These are phyloP conservation scores for Seriola rivoliana DNA, from an alignment of 2,113 vertebrate species.

Conservation along the genomic window DNA sequence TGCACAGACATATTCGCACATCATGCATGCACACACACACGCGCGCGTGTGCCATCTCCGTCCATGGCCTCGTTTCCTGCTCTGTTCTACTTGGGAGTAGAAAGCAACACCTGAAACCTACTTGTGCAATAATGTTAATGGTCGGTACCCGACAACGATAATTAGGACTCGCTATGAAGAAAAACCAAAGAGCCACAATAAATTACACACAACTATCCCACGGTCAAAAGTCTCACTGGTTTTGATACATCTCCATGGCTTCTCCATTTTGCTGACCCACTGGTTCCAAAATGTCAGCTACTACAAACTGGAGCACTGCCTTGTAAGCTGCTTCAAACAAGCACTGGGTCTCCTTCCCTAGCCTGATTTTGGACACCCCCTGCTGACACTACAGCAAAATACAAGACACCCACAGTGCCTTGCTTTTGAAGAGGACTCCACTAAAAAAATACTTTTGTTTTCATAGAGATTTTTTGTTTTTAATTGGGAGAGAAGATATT, in stretches of 20 bases:
- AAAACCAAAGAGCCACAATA: slow-evolving; percentile 21
- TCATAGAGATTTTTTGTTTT: not conserved
- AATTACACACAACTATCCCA: slow-evolving; percentile 42
- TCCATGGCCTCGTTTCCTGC: slow-evolving; percentile 15
- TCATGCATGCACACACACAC: not conserved
- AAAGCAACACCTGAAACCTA: slow-evolving; percentile 49
- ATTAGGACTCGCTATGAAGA: slow-evolving; percentile 27
- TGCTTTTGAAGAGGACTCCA: not conserved
- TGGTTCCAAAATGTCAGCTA: slow-evolving; percentile 82
- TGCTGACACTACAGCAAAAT: slow-evolving; percentile 67
- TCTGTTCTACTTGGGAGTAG: slow-evolving; percentile 18
- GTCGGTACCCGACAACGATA: slow-evolving; percentile 19
- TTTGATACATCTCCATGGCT: slow-evolving; percentile 66
- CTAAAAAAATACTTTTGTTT: not conserved
- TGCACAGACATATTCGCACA: not conserved
- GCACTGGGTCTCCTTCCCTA: slow-evolving; percentile 32
- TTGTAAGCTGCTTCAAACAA: slow-evolving; percentile 56
- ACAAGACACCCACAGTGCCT: slow-evolving; percentile 25
- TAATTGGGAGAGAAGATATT: not conserved
- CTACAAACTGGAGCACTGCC: slow-evolving; percentile 74
- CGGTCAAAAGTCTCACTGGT: slow-evolving; percentile 49
- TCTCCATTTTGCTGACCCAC: slow-evolving; percentile 81
- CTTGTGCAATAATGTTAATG: slow-evolving; percentile 14
- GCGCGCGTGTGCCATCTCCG: not conserved
- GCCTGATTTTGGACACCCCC: slow-evolving; percentile 79